Evolutionary conservation across 1,140 invertebrate genomes (phyloP).

Genomic region (Drosophila funebris): DNA sequence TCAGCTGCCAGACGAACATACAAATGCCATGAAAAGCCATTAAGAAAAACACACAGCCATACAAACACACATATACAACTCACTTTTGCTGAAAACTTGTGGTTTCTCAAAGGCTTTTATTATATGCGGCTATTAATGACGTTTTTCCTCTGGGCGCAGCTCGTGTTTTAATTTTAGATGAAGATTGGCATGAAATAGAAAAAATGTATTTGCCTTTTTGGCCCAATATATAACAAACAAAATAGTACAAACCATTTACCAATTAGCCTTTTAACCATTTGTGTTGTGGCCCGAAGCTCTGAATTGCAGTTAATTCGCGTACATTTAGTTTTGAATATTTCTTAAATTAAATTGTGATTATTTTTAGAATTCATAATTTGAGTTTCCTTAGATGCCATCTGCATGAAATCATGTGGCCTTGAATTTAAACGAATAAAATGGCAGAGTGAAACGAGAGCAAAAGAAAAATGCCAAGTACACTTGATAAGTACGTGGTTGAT

Average conservation of each 20-base stretch:
- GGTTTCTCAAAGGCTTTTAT: slow-evolving; percentile 30
- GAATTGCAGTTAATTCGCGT: slow-evolving; percentile 19
- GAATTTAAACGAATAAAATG: slow-evolving; percentile 29
- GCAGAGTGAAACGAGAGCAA: not conserved
- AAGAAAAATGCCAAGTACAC: slow-evolving; percentile 13
- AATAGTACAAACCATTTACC: not conserved
- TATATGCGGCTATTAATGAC: slow-evolving; percentile 65
- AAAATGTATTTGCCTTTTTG: not conserved
- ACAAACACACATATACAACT: not conserved
- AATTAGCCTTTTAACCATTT: slow-evolving; percentile 11
- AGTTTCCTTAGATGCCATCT: slow-evolving; percentile 36
- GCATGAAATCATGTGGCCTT: slow-evolving; percentile 61
- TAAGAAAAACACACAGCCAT: slow-evolving; percentile 25
- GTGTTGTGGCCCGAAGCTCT: not conserved
- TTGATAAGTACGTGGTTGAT: slow-evolving; percentile 23
- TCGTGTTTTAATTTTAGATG: slow-evolving; percentile 65
- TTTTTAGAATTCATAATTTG: slow-evolving; percentile 51
- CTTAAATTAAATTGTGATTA: slow-evolving; percentile 38
- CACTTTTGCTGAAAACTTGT: slow-evolving; percentile 14
- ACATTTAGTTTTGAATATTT: slow-evolving; percentile 48
- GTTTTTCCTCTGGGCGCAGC: slow-evolving; percentile 43
- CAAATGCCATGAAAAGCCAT: slow-evolving; percentile 36
- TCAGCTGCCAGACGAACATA: slow-evolving; percentile 40
- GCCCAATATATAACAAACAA: not conserved
- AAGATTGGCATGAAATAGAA: slow-evolving; percentile 5